phyloP scores from a whole-genome alignment of 2,113 vertebrate genomes.

The Todiramphus chloris region DNA sequence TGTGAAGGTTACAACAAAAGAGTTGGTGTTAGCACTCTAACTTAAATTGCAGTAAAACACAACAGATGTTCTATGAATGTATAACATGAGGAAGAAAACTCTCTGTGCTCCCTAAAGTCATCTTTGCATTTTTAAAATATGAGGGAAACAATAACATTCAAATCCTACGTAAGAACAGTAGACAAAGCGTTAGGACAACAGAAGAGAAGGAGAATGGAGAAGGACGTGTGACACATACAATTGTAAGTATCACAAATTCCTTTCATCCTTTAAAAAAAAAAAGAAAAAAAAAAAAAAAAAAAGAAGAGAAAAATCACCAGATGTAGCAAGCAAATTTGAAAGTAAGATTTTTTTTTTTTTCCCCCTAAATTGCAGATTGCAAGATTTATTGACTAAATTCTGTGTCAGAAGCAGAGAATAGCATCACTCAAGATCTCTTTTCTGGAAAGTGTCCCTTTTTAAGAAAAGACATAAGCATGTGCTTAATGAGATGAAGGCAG shows the following conservation, averaged over 20 bases:
- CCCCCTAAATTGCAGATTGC: neutral
- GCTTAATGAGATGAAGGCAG: slow-evolving; percentile 20
- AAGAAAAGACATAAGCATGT: slow-evolving; percentile 4
- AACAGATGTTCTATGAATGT: neutral
- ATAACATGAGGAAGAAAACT: neutral
- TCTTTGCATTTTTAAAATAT: neutral
- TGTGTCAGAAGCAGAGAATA: neutral
- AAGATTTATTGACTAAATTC: neutral
- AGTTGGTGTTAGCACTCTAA: neutral
- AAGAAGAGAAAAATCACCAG: neutral
- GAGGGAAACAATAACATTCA: neutral
- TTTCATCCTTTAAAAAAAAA: neutral
- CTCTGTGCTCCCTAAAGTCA: neutral
- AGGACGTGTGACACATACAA: neutral
- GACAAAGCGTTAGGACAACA: neutral
- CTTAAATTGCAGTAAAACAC: neutral
- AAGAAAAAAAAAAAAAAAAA: neutral
- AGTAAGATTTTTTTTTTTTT: neutral
- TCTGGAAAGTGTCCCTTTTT: neutral
- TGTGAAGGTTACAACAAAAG: neutral
- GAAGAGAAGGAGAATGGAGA: neutral
- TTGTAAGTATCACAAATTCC: neutral
- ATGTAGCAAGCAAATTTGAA: neutral
- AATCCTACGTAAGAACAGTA: neutral
- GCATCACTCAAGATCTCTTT: neutral